A percentile compares a stretch with the other conserved stretches of the same genome.
These are phyloP conservation scores for Epizoanthus stellaris DNA, from an alignment of 92 coral and sea anemone species.

Conservation along the genomic window DNA sequence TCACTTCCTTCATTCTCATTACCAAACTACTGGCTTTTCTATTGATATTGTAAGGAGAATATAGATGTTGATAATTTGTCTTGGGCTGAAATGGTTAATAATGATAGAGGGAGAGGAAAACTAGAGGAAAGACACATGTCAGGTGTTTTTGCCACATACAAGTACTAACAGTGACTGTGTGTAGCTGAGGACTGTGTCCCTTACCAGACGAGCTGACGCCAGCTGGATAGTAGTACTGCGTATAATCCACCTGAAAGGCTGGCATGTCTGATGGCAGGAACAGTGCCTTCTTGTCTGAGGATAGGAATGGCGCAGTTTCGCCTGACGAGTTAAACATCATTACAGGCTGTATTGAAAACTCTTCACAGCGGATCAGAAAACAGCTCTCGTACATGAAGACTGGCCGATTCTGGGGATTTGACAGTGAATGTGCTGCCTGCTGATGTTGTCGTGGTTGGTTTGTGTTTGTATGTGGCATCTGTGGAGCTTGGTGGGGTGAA, in stretches of 20 bases:
- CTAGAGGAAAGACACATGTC: too few relatives aligned
- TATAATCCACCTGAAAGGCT: slow-evolving; percentile 96
- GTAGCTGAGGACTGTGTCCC: too few relatives aligned
- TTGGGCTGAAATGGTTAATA: too few relatives aligned
- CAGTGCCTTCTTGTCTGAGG: slow-evolving; percentile 95
- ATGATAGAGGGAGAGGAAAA: too few relatives aligned
- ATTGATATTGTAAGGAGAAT: too few relatives aligned
- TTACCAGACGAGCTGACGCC: slow-evolving; percentile 77
- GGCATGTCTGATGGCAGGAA: slow-evolving; percentile 96
- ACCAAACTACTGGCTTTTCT: too few relatives aligned
- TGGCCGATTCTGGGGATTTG: slow-evolving; percentile 63
- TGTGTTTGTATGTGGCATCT: slow-evolving; percentile 45
- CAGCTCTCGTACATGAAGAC: slow-evolving; percentile 93
- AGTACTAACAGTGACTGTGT: too few relatives aligned
- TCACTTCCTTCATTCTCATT: too few relatives aligned
- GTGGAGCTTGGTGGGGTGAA: slow-evolving; percentile 58
- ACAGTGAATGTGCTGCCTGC: slow-evolving; percentile 58
- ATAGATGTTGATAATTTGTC: too few relatives aligned
- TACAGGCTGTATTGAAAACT: slow-evolving; percentile 86
- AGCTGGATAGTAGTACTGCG: slow-evolving; percentile 92
- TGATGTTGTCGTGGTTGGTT: slow-evolving; percentile 28
- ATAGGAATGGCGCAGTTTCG: slow-evolving; percentile 77
- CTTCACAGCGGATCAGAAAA: slow-evolving; percentile 90
- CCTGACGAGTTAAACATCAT: slow-evolving; percentile 61
- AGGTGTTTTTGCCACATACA: too few relatives aligned